Base-by-base conservation (phyloP, 1,140 invertebrate species). In the Panagrolaimus sp. region DNA sequence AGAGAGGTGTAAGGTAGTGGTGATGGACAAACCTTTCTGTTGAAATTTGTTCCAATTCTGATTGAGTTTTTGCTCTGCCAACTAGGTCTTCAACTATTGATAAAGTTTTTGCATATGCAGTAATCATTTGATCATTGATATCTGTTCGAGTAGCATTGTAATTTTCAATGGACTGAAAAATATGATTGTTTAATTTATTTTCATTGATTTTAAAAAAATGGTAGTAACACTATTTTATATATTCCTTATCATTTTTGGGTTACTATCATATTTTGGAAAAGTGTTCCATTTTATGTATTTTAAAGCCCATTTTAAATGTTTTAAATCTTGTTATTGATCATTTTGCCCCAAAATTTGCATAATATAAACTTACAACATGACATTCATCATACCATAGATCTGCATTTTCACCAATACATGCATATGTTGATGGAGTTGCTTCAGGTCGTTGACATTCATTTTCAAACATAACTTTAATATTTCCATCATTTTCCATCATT, bases 401-500 rank as follows among this genome's bases (percentile, higher is more conserved):
- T 11, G 51, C 27, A 46, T 64, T 43, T 8, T 64, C 44, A n/a
- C 63, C 63, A 14, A 64, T 42, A 38, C 63, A 64, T 5, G 63
- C 38, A 64, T 64, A 64, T 9, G 38, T 5, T 5, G 38, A 44
- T 11, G 63, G 63, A 64, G 63, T 27, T 1, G 11, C 16, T 64
- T 64, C 38, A 14, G 63, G 38, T 13, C 38, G 14, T 64, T 16
- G 16, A 47, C 71, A 72, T 23, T 72, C 71, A 14, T 42, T 47
- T 51, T 72, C 71, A 20, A 72, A 66, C 71, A 72, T 72, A 38
- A 72, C 63, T 46, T 74, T 72, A 7, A 72, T 23, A 44, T 47
- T 72, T n/a, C 71, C 71, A 43, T 72, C 71, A 42, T 74, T 67
- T 27, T 44, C n/a, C 31, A 71, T 72, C 71, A 72, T 72, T n/a